Conservation (phyloP, 2,797 vertebrate species). For the Eupleurogrammus muticus region DNA sequence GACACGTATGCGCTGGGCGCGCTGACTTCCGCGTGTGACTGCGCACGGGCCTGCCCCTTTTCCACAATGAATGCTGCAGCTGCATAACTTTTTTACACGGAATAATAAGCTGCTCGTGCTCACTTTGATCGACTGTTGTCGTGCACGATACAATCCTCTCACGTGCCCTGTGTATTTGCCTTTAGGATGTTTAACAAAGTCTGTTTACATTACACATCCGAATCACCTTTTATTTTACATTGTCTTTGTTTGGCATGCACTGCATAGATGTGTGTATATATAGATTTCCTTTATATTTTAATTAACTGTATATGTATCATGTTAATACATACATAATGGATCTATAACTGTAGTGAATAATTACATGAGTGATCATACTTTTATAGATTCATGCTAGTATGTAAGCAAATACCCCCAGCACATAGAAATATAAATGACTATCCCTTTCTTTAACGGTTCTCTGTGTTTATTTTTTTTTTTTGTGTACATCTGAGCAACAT, state of each 20-base stretch:
- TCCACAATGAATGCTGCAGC: slow-evolving; percentile 18
- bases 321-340: too few species aligned
- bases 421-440: too few species aligned
- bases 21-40: slow-evolving; percentile 78
- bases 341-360: too few species aligned
- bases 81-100: neutral
- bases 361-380: too few species aligned
- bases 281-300: too few species aligned
- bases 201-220: neutral
- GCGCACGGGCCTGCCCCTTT: slow-evolving; percentile 49
- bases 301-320: too few species aligned
- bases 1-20: slow-evolving; percentile 88
- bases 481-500: neutral
- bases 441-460: too few species aligned
- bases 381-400: too few species aligned
- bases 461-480: too few species aligned
- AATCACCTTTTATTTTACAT: neutral
- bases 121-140: rapidly evolving
- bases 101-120: neutral
- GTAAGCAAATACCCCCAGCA: too few species aligned
- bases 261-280: too few species aligned
- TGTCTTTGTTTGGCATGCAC: too few species aligned
- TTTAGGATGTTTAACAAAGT: neutral
- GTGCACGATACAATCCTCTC: neutral
- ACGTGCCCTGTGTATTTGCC: neutral